A percentile compares a stretch with the other conserved stretches of the same genome.
Evolutionary conservation across 2,113 vertebrate species (phyloP).

Genomic region (Corynorhinus townsendii): DNA sequence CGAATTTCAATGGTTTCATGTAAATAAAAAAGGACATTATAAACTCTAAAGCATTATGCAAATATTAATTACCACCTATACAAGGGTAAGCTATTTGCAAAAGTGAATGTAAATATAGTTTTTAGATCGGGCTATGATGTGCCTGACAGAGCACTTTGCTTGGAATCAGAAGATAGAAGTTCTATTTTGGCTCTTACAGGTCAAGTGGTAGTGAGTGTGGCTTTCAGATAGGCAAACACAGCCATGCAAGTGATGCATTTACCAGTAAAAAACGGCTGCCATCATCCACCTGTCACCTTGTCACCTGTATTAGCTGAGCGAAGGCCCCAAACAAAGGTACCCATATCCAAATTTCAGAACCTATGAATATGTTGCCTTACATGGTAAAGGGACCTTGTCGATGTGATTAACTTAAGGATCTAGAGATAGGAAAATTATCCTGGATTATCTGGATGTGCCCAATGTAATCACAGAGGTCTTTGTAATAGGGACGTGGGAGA

Average conservation of each 20-base stretch:
- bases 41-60: slow-evolving; percentile 67
- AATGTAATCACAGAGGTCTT: not conserved
- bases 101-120: slow-evolving; percentile 49
- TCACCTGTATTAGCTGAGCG: not conserved
- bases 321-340: not conserved
- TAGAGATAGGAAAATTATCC: not conserved
- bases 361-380: not conserved
- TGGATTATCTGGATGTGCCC: not conserved
- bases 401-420: not conserved
- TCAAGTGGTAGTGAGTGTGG: slow-evolving; percentile 28
- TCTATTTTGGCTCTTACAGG: slow-evolving; percentile 31
- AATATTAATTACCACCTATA: slow-evolving; percentile 68
- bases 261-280: not conserved
- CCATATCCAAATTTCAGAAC: not conserved
- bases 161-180: slow-evolving; percentile 31
- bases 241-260: not conserved
- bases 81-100: slow-evolving; percentile 55
- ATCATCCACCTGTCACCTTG: slow-evolving; percentile 5
- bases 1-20: slow-evolving; percentile 63
- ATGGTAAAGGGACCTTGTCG: not conserved
- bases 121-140: slow-evolving; percentile 13
- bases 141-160: slow-evolving; percentile 47
- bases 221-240: slow-evolving; percentile 42
- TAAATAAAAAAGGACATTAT: slow-evolving; percentile 68
- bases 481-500: not conserved